Base-by-base conservation (phyloP, 2,113 vertebrate species). In the Opisthocomus hoazin region DNA sequence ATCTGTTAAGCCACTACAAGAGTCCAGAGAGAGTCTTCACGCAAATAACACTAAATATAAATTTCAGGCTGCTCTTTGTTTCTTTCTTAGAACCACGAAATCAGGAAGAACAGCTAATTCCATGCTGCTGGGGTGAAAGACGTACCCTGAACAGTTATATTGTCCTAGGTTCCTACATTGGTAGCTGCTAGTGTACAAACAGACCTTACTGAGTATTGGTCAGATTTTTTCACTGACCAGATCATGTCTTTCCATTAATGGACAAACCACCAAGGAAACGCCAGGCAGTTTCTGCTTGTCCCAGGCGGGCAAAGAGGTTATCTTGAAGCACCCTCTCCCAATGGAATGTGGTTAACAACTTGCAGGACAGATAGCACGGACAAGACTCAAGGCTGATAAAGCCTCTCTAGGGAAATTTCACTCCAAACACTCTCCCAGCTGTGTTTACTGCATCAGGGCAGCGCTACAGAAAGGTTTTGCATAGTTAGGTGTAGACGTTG, bases 1-100 rank as follows among this genome's bases (percentile, higher is more conserved):
- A 84, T 94, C 89, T 96, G 94, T 78, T 95, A 96, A 94, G 50
- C 24, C 53, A 70, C 56, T 94, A 48, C 39, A 79, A 79, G 71
- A 53, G 63, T 88, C 85, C 79, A 84, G 58, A 90, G 70, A 83
- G 46, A 74, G 32, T 56, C 73, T 92, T 87, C 56, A 46, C 39
- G 78, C 26, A 92, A 81, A 78, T 75, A 79, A 45, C 48, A 73
- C 65, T 56, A 90, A 68, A 89, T 22, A 58, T n/a, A 91, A 71
- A 91, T 82, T 46, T 64, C 43, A 65, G 65, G 13, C 46, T 95
- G 65, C 57, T 94, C 74, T 80, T 65, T 34, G 8, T 78, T 87
- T 76, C 74, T 91, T 82, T 60, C 65, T 89, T 57, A 84, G 78
- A 82, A 75, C 1, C 4, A 64, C 10, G 20, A 84, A 84, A 10